These are phyloP conservation scores for Oedothorax gibbosus DNA, from an alignment of 1,140 invertebrate genomes.

Conservation along the genomic window DNA sequence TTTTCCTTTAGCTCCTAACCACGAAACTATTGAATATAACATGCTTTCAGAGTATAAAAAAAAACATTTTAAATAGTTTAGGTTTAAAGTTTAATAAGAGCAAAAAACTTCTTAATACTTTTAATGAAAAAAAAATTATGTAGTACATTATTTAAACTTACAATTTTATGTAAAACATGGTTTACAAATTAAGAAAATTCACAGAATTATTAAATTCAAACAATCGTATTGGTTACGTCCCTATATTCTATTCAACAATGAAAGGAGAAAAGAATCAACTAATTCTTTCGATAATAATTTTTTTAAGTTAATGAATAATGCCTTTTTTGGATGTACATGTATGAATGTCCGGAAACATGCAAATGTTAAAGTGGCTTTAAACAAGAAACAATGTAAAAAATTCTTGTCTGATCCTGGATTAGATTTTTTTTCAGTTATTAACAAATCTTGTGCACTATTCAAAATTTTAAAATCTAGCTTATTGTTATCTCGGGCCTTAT, in stretches of 20 bases:
- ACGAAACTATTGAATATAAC: too few relatives aligned
- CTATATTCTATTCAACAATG: too few relatives aligned
- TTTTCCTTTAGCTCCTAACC: too few relatives aligned
- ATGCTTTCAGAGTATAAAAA: background rate
- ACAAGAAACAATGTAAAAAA: too few relatives aligned
- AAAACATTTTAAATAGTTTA: background rate
- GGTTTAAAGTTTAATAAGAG: constrained; percentile 10
- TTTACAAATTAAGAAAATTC: too few relatives aligned
- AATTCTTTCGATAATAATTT: constrained; percentile 70
- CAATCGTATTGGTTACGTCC: too few relatives aligned
- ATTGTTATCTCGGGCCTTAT: constrained; percentile 5
- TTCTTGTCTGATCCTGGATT: constrained; percentile 66
- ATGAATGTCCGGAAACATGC: constrained; percentile 65
- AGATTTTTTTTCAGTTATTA: constrained; percentile 1
- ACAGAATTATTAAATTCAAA: too few relatives aligned
- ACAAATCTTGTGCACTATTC: background rate
- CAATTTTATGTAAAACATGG: too few relatives aligned
- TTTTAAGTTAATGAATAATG: constrained; percentile 70
- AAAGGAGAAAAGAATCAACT: constrained; percentile 66
- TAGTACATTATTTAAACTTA: constrained; percentile 27
- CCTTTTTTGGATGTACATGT: constrained; percentile 70
- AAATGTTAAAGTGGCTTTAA: too few relatives aligned
- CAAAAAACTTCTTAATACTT: constrained; percentile 26
- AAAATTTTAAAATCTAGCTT: constrained; percentile 24
- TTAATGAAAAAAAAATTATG: constrained; percentile 1